phyloP scores from a whole-genome alignment of 2,888 invertebrate genomes.

The Drosophila birchii region DNA sequence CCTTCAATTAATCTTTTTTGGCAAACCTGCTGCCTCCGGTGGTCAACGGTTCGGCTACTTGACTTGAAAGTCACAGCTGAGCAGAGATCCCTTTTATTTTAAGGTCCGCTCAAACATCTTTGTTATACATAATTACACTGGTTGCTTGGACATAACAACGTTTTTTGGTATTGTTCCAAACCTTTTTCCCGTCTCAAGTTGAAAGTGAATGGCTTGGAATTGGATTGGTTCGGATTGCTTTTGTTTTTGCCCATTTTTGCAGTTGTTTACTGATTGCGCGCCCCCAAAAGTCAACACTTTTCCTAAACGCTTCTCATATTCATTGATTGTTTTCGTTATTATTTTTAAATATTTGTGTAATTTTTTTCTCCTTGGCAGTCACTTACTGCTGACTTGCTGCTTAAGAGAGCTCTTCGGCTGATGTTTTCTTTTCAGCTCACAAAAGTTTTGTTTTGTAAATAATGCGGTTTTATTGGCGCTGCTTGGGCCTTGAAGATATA shows the following conservation, averaged over 20 bases:
- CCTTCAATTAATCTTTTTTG: conserved; percentile 56
- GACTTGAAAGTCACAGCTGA: conserved; percentile 39
- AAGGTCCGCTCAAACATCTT: conserved; percentile 44
- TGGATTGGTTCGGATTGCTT: conserved; percentile 37
- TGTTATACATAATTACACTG: conserved; percentile 66
- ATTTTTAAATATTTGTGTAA: conserved; percentile 63
- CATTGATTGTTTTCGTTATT: conserved; percentile 69
- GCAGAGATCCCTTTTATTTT: conserved; percentile 26
- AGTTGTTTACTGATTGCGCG: conserved; percentile 66
- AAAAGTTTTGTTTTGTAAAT: conserved; percentile 30
- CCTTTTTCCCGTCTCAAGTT: conserved; percentile 36
- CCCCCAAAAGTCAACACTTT: conserved; percentile 61
- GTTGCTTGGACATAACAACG: conserved; percentile 44
- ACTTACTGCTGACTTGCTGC: conserved; percentile 50
- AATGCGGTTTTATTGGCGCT: conserved; percentile 29
- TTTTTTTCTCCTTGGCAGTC: conserved; percentile 28
- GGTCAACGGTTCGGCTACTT: conserved; percentile 40
- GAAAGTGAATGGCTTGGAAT: conserved; percentile 46
- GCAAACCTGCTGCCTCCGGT: conserved; percentile 6
- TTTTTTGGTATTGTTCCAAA: conserved; percentile 24
- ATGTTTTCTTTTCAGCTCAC: conserved; percentile 40
- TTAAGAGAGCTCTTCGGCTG: conserved; percentile 25
- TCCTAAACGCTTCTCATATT: conserved; percentile 61
- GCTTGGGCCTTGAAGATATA: conserved; percentile 25
- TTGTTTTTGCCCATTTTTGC: conserved; percentile 45